Evolutionary conservation across 2,113 vertebrate species (phyloP).

Genomic region (Lasiurus cinereus): DNA sequence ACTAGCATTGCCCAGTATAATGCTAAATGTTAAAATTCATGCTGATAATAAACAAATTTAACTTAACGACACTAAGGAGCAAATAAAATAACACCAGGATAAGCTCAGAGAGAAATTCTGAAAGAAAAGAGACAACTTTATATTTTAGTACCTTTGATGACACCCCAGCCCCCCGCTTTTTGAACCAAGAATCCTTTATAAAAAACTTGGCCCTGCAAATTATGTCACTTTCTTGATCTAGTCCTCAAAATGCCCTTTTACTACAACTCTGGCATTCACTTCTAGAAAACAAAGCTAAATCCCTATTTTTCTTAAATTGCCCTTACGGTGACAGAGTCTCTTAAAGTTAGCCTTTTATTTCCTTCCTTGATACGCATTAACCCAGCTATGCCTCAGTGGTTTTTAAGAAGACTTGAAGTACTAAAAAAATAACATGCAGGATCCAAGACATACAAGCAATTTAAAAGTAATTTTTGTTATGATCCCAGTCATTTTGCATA

Average conservation of each 20-base stretch:
- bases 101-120: neutral
- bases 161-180: neutral
- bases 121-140: neutral
- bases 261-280: neutral
- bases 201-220: neutral
- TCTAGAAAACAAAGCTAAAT: conserved; percentile 27
- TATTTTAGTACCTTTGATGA: neutral
- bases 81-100: conserved; percentile 24
- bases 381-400: neutral
- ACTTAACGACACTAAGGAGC: neutral
- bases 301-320: neutral
- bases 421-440: neutral
- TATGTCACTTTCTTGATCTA: conserved; percentile 1
- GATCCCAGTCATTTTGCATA: neutral
- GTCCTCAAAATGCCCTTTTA: neutral
- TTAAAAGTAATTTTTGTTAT: conserved; percentile 58
- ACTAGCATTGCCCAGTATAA: neutral
- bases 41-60: neutral
- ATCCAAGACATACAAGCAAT: neutral
- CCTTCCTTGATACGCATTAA: conserved; percentile 17
- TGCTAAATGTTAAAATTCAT: neutral
- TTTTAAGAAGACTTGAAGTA: neutral
- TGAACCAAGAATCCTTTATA: neutral
- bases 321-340: neutral
- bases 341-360: conserved; percentile 53